Evolutionary conservation across 2,888 invertebrate genomes (phyloP).

Genomic region (Caenorhabditis panamensis): DNA sequence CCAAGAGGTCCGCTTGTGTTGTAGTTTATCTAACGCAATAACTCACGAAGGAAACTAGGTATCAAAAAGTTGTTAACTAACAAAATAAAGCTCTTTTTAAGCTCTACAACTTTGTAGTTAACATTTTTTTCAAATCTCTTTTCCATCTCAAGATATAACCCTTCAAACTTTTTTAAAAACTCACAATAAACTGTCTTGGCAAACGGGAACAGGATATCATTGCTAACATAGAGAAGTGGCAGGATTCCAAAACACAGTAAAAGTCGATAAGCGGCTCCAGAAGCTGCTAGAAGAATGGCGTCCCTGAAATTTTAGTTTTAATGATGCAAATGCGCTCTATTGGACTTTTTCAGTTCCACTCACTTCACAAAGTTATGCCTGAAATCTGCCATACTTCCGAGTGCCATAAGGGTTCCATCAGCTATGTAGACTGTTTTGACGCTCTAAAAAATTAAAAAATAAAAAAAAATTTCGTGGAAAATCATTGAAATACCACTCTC

Average conservation of each 20-base stretch:
- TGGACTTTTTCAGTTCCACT: background rate
- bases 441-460: slow-evolving; percentile 19
- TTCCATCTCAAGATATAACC: no score
- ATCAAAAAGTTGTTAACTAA: no score
- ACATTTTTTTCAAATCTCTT: no score
- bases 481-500: slow-evolving; percentile 29
- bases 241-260: slow-evolving; percentile 37
- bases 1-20: no score
- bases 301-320: slow-evolving; percentile 25
- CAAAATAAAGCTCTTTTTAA: no score
- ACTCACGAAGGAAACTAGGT: no score
- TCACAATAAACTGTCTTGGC: slow-evolving; percentile 30
- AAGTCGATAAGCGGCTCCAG: slow-evolving; percentile 40
- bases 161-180: no score
- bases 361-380: slow-evolving; percentile 50
- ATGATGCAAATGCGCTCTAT: background rate
- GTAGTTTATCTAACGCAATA: no score
- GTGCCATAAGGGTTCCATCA: slow-evolving; percentile 45
- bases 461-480: background rate
- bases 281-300: slow-evolving; percentile 41
- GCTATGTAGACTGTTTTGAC: slow-evolving; percentile 55
- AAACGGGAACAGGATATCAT: slow-evolving; percentile 39
- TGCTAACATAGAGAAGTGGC: slow-evolving; percentile 32
- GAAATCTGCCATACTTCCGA: slow-evolving; percentile 49
- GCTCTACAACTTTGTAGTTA: no score